Conservation (phyloP, 2,113 vertebrate genomes). For the Procapra przewalskii region DNA sequence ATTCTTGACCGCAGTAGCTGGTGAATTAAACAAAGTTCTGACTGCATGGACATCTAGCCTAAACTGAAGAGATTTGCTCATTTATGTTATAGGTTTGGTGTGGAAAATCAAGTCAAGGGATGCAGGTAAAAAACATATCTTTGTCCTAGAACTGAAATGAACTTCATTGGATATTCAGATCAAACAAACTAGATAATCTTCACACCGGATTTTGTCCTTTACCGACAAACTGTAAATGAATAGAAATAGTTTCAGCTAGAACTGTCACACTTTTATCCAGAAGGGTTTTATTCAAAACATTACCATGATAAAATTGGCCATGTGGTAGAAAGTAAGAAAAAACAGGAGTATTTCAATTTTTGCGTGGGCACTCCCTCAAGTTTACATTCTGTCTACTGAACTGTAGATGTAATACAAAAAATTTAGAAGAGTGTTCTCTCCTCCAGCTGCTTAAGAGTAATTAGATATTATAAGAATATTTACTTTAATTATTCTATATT, state of each 20-base stretch:
- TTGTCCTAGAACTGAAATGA: neutral
- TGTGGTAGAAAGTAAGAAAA: neutral
- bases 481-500: neutral
- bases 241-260: neutral
- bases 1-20: neutral
- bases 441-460: neutral
- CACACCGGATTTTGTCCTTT: neutral
- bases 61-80: neutral
- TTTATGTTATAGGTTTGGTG: neutral
- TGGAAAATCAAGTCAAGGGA: neutral
- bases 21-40: neutral
- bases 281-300: neutral
- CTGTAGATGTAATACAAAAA: neutral
- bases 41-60: neutral
- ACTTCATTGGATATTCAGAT: neutral
- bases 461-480: neutral
- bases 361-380: neutral
- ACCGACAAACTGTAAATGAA: neutral
- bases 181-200: neutral
- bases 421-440: neutral
- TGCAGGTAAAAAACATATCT: neutral
- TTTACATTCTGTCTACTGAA: neutral
- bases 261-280: neutral
- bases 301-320: neutral
- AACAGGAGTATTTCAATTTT: neutral